These are phyloP conservation scores for Callinectes sapidus DNA, from an alignment of 2,888 invertebrate genomes.

Conservation along the genomic window DNA sequence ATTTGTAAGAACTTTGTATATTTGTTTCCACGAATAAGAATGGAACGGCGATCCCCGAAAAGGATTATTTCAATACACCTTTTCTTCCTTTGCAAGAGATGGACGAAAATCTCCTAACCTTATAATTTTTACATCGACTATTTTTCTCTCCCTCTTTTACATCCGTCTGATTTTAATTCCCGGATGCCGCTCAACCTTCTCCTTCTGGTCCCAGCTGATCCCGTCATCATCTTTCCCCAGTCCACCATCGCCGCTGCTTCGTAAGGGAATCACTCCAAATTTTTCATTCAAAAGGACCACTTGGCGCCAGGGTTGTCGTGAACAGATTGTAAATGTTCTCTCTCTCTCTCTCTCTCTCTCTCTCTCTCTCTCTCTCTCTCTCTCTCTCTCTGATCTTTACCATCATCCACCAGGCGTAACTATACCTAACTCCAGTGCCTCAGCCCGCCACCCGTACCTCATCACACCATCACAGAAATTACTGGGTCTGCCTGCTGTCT, in stretches of 20 bases:
- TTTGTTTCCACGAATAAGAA: too few species aligned
- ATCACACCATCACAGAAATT: not conserved
- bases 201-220: not conserved
- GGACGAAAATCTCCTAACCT: not conserved
- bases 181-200: not conserved
- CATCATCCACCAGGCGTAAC: not conserved
- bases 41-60: too few species aligned
- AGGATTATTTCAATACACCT: too few species aligned
- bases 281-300: too few species aligned
- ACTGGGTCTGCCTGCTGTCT: not conserved
- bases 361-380: not conserved
- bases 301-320: too few species aligned
- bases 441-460: not conserved
- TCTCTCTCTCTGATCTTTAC: not conserved
- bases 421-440: not conserved
- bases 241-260: not conserved
- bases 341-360: not conserved
- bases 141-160: not conserved
- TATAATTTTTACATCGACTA: not conserved
- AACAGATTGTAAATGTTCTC: too few species aligned
- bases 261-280: too few species aligned
- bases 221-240: not conserved
- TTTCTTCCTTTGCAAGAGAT: not conserved
- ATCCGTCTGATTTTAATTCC: not conserved
- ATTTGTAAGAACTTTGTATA: too few species aligned